Percentiles rank a stretch among this genome's conserved stretches.
Evolutionary conservation across 92 coral and sea anemone genomes (phyloP).

Genomic region (Parazoanthus atlanticus): DNA sequence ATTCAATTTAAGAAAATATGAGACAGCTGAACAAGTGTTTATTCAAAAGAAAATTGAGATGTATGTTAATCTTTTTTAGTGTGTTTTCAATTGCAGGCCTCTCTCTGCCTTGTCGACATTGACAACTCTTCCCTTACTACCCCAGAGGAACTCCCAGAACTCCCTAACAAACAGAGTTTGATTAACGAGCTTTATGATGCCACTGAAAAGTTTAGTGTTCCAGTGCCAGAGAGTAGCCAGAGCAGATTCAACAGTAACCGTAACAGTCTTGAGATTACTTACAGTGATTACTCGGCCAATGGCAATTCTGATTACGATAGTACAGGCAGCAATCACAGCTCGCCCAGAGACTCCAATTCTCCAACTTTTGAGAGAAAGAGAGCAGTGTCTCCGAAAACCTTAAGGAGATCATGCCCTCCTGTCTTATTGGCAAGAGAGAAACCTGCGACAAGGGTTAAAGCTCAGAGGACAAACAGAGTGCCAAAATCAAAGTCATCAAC

Average conservation of each 20-base stretch:
- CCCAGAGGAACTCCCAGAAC: conserved; percentile 96
- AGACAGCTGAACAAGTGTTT: no score
- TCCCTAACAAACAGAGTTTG: conserved; percentile 87
- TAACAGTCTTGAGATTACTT: conserved; percentile 68
- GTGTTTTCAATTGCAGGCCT: conserved; percentile 71
- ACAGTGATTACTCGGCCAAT: conserved; percentile 46
- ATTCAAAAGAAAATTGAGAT: no score
- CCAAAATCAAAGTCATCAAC: conserved; percentile 84
- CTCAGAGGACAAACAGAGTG: conserved; percentile 60
- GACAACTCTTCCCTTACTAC: conserved; percentile 74
- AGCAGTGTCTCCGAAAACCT: conserved; percentile 63
- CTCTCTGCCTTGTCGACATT: conserved; percentile 88
- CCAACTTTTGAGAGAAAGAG: conserved; percentile 24
- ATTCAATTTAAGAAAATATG: no score
- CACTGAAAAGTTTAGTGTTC: conserved; percentile 71
- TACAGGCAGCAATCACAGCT: conserved; percentile 31
- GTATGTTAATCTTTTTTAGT: not conserved
- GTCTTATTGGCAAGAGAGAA: conserved; percentile 51
- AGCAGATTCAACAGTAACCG: conserved; percentile 64
- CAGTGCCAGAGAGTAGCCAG: conserved; percentile 48
- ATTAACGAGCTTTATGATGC: conserved; percentile 82
- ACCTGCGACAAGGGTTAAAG: conserved; percentile 57
- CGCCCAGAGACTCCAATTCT: conserved; percentile 34
- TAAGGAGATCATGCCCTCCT: conserved; percentile 58
- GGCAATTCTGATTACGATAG: conserved; percentile 74